Evolutionary conservation across 2,797 vertebrate genomes (phyloP), one percentile per base, ranked within the genome.

Genomic region (Columba guinea): DNA sequence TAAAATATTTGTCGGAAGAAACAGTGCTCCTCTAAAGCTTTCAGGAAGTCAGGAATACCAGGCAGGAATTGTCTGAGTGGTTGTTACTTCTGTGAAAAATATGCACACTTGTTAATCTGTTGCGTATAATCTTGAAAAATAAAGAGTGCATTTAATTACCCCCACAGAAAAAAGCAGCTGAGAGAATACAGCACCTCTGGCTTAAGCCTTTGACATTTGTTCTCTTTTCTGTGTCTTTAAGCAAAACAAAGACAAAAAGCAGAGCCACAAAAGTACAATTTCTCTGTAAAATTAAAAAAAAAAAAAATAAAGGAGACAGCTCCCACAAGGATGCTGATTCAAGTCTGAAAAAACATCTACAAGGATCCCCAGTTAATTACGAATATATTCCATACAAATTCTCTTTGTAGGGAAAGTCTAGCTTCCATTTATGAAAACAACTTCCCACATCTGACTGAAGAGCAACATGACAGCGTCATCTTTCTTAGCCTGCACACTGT

Each of bases 391-490:
- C 71, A 84, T 56, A 58, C 80, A 94, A 90, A 37, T 55, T 78
- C 24, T 85, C 32, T 69, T 89, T 53, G 41, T 49, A 84, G 24
- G 51, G 55, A 55, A 95, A 73, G 14, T 75, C 76, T 78, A 94
- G 82, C 73, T 87, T 84, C 8, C 55, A 91, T 90, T 91, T 88
- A 90, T 46, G 80, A 95, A 96, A 95, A 84, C 69, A 86, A 84
- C 80, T 96, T 94, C 65, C 80, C 55, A 65, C 51, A 92, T 76
- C 51, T 67, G 63, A 89, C 32, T 79, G 69, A 93, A 93, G 44
- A 87, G 35, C 70, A 92, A 55, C 63, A 90, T 74, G 93, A 94
- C 90, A 96, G 93, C 80, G 92, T 79, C 90, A 93, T 92, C 74
- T 13, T 95, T 95, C 92, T 87, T 93, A 84, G 84, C 63, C 22